Evolutionary conservation across 2,888 invertebrate genomes (phyloP).

Genomic region (Rhorus exstirpatorius): DNA sequence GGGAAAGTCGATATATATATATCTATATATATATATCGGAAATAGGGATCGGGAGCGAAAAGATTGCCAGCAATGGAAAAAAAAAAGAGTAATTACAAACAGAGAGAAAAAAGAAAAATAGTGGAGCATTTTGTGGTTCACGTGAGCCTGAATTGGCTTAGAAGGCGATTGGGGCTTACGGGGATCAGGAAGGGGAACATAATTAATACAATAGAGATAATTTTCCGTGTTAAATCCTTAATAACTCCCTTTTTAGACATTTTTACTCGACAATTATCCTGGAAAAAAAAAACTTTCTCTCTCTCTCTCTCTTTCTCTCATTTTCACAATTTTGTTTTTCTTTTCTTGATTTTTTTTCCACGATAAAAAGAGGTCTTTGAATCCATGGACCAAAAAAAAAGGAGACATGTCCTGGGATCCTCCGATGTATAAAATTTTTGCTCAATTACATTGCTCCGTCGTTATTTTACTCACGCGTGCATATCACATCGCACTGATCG

Average conservation of each 20-base stretch:
- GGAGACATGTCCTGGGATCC: constrained; percentile 69
- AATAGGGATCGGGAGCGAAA: constrained; percentile 28
- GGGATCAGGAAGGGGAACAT: constrained; percentile 22
- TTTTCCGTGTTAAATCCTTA: constrained; percentile 72
- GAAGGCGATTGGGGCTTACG: background rate
- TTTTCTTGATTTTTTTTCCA: constrained; percentile 63
- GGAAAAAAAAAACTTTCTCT: constrained; percentile 58
- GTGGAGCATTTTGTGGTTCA: constrained; percentile 40
- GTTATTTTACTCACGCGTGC: constrained; percentile 1
- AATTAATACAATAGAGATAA: constrained; percentile 73
- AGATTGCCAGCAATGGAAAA: constrained; percentile 49
- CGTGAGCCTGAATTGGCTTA: constrained; percentile 38
- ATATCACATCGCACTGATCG: background rate
- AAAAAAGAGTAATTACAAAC: constrained; percentile 43
- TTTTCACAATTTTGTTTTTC: constrained; percentile 61
- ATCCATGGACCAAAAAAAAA: constrained; percentile 75
- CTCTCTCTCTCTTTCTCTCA: constrained; percentile 59
- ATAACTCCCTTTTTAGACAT: constrained; percentile 69
- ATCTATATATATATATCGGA: background rate
- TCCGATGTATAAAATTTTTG: constrained; percentile 3
- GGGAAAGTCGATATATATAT: constrained; percentile 12
- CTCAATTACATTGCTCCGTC: constrained; percentile 18
- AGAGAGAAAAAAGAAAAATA: constrained; percentile 32
- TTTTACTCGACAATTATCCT: constrained; percentile 46
- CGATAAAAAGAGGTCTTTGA: constrained; percentile 80